Percentiles rank a stretch among this genome's conserved stretches.
phyloP scores from a whole-genome alignment of 2,888 invertebrate species.

The Quadroppia sp. region DNA sequence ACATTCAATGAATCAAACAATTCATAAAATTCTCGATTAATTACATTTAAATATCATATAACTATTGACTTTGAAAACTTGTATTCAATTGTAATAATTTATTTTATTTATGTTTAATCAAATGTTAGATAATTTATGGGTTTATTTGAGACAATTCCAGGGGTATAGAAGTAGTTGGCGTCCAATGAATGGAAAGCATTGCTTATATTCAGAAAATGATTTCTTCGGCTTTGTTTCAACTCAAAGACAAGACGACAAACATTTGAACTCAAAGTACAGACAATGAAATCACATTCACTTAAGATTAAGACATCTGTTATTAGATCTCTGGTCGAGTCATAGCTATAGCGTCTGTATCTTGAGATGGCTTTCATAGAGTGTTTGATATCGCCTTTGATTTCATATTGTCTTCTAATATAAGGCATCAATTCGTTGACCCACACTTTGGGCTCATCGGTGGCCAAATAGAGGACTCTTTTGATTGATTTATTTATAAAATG shows the following conservation, averaged over 20 bases:
- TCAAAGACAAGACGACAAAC: slow-evolving; percentile 96
- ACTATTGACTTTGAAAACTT: too few species aligned
- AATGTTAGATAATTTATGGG: too few species aligned
- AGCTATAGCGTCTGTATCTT: slow-evolving; percentile 66
- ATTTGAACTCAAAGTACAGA: slow-evolving; percentile 98
- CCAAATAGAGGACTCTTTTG: slow-evolving; percentile 46
- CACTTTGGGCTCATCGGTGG: slow-evolving; percentile 47
- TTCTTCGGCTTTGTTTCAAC: slow-evolving; percentile 82
- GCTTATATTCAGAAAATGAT: too few species aligned
- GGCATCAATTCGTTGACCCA: slow-evolving; percentile 10
- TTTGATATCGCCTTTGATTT: slow-evolving; percentile 45
- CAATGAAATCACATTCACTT: slow-evolving; percentile 80
- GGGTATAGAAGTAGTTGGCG: neutral
- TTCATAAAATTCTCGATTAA: too few species aligned
- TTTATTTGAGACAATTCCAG: too few species aligned
- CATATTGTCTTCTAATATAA: slow-evolving; percentile 42
- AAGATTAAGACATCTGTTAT: slow-evolving; percentile 88
- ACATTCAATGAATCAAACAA: too few species aligned
- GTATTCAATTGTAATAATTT: too few species aligned
- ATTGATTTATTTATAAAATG: slow-evolving; percentile 12
- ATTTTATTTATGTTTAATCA: too few species aligned
- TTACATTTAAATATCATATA: too few species aligned
- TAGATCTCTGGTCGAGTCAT: slow-evolving; percentile 82
- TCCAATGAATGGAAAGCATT: neutral
- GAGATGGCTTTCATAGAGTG: slow-evolving; percentile 43